A percentile compares a stretch with the other conserved stretches of the same genome.
phyloP scores from a whole-genome alignment of 1,140 invertebrate genomes.

The Polypedilum pembai region DNA sequence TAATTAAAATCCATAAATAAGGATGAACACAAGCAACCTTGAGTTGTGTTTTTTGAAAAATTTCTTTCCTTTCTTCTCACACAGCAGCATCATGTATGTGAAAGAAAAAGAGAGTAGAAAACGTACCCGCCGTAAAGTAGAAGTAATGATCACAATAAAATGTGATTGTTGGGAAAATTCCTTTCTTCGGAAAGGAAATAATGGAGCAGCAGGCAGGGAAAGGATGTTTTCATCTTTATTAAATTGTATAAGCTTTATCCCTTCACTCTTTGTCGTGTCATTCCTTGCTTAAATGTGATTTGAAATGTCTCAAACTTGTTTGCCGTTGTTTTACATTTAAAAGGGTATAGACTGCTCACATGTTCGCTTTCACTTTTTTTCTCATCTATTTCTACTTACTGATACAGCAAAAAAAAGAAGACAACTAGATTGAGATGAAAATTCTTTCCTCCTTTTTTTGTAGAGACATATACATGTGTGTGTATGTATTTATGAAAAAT shows the following conservation, averaged over 20 bases:
- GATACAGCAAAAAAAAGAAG: not conserved
- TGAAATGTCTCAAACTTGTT: slow-evolving; percentile 22
- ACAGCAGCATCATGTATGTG: not conserved
- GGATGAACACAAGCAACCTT: not conserved
- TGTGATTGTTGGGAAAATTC: not conserved
- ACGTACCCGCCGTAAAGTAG: not conserved
- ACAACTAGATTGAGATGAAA: not conserved
- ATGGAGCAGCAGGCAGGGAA: not conserved
- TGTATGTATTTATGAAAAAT: slow-evolving; percentile 9
- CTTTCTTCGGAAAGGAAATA: not conserved
- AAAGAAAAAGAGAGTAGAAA: too few species aligned
- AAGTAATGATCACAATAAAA: slow-evolving; percentile 20
- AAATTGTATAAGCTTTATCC: slow-evolving; percentile 11
- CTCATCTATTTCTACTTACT: not conserved
- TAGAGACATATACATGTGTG: not conserved
- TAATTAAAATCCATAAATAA: slow-evolving; percentile 29
- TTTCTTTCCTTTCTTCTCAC: not conserved
- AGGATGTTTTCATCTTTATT: slow-evolving; percentile 21
- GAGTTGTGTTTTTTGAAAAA: too few species aligned
- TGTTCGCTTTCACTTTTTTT: not conserved
- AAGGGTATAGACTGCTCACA: not conserved
- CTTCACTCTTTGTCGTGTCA: not conserved
- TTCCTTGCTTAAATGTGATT: slow-evolving; percentile 21
- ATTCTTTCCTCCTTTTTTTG: not conserved
- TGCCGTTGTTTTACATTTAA: slow-evolving; percentile 18